Evolutionary conservation across 2,888 invertebrate genomes (phyloP), one percentile per base, ranked within the genome.

Genomic region (Macrosoma leucophasiata): DNA sequence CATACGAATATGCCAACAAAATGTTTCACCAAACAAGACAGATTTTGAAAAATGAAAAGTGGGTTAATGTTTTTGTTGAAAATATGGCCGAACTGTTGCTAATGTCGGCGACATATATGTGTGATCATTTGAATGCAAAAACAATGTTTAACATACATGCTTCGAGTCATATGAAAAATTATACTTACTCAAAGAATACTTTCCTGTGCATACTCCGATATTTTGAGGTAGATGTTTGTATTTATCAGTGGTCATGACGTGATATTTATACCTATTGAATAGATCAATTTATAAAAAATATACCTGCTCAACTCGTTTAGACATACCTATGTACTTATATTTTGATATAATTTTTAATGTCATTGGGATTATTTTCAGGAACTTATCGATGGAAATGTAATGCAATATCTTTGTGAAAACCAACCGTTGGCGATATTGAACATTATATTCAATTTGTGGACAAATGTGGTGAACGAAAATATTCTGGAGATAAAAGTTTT

Each of bases 351-450:
- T 11, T 15, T 30, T 9, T 14, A n/a, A n/a, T n/a, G n/a, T n/a
- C n/a, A n/a, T n/a, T n/a, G n/a, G n/a, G n/a, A n/a, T 18, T 31
- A 25, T 28, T 65, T 57, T 26, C 55, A 75, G 79, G 74, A 68
- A 33, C 52, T 61, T 13, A 72, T 71, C 8, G 76, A 68, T 29
- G 62, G 60, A 13, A 64, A 62, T 39, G 64, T 68, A 17, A 67
- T 70, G 58, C 62, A 54, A 23, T 84, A 68, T 52, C 68, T 84
- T 1, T 82, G 79, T 44, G 63, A 64, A 47, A 70, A 82, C 28
- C 74, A 72, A 46, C 86, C 86, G 3, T 52, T 75, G 20, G 63
- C 72, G n/a, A 52, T 90, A 30, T 86, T 89, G 41, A 79, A 78
- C 50, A 71, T 88, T 36, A 55, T 89, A 10, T 64, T 86, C 28